phyloP scores from a whole-genome alignment of 2,113 vertebrate species.

The Amphiprion ocellaris region DNA sequence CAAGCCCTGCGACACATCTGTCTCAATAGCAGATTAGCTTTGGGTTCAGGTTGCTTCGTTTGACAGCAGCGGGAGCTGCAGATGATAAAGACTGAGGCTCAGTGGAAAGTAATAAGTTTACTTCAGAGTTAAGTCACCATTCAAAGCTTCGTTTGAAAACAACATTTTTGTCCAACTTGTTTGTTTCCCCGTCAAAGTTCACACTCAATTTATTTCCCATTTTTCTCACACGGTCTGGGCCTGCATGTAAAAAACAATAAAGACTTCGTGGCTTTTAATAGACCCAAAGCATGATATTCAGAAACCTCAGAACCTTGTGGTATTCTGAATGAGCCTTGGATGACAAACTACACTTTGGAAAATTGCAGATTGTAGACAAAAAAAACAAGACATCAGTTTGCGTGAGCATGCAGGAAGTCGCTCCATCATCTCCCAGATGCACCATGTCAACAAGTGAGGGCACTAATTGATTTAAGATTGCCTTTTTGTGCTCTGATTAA shows the following conservation, averaged over 20 bases:
- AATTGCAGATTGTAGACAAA: conserved; percentile 12
- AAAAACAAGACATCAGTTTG: conserved; percentile 31
- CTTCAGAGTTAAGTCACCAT: neutral
- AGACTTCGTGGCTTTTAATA: conserved; percentile 55
- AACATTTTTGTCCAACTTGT: conserved; percentile 40
- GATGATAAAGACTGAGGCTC: neutral
- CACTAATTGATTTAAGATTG: conserved; percentile 80
- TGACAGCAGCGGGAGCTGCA: neutral
- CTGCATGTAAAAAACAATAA: conserved; percentile 22
- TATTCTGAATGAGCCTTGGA: conserved; percentile 18
- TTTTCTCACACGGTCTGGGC: conserved; percentile 49
- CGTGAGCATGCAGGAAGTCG: conserved; percentile 59
- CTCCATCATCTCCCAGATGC: conserved; percentile 76
- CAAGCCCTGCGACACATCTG: neutral
- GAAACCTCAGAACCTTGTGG: conserved; percentile 55
- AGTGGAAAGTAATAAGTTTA: neutral
- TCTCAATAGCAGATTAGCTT: neutral
- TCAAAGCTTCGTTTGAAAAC: conserved; percentile 30
- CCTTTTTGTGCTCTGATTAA: conserved; percentile 81
- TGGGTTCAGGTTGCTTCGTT: neutral
- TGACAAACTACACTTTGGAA: conserved; percentile 37
- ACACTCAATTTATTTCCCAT: conserved; percentile 52
- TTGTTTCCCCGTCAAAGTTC: conserved; percentile 46
- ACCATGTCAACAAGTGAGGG: conserved; percentile 68
- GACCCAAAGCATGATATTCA: conserved; percentile 45